Percentiles rank a stretch among this genome's conserved stretches.
Conservation (phyloP, 1,140 invertebrate species). For the Galleria mellonella region DNA sequence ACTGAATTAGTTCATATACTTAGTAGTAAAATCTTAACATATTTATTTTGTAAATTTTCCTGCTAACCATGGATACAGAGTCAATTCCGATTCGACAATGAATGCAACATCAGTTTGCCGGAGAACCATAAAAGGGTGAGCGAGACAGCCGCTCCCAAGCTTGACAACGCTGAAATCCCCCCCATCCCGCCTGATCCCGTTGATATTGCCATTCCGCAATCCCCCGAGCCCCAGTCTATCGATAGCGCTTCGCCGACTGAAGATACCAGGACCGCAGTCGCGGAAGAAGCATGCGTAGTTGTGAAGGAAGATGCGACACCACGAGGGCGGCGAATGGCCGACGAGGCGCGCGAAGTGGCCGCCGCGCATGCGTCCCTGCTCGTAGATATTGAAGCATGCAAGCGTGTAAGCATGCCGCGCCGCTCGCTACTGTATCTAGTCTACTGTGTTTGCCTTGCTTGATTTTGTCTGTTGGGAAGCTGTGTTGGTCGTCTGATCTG, state of each 20-base stretch:
- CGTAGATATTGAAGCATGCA: conserved; percentile 74
- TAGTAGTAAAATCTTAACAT: too few species aligned
- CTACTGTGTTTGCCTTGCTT: conserved; percentile 33
- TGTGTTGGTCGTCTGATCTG: neutral
- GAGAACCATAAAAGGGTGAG: conserved; percentile 97
- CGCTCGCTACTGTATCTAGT: conserved; percentile 38
- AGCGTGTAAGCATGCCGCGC: conserved; percentile 74
- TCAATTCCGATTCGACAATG: conserved; percentile 99
- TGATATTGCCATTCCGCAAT: conserved; percentile 11
- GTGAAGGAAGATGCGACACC: conserved; percentile 63
- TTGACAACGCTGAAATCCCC: conserved; percentile 44
- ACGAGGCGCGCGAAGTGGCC: conserved; percentile 63
- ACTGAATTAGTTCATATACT: too few species aligned
- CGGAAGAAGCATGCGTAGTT: conserved; percentile 54
- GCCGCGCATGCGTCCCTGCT: conserved; percentile 68
- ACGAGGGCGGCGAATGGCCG: conserved; percentile 49
- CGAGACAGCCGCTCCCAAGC: conserved; percentile 72
- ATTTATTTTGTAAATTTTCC: conserved; percentile 27
- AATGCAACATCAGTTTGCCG: conserved; percentile 95
- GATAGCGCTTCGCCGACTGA: conserved; percentile 39
- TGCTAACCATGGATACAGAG: conserved; percentile 81
- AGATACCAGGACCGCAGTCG: conserved; percentile 36
- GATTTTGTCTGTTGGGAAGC: conserved; percentile 5
- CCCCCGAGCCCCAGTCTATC: conserved; percentile 23
- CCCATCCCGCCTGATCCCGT: conserved; percentile 22